phyloP scores from a whole-genome alignment of 2,113 vertebrate species.

The Serinus canaria region DNA sequence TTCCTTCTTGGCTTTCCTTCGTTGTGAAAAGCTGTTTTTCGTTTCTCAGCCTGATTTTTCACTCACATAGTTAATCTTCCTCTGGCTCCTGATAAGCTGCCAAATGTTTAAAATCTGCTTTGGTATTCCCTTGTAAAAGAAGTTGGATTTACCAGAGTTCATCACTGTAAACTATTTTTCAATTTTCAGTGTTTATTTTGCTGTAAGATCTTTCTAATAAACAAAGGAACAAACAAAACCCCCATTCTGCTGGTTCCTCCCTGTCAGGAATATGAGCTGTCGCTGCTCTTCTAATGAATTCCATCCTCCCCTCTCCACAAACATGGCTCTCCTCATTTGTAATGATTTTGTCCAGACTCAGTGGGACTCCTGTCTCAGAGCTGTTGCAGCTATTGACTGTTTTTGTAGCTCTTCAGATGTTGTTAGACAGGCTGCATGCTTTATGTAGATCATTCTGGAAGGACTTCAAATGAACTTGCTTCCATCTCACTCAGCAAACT shows the following conservation, averaged over 20 bases:
- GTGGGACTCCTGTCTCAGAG: slow-evolving; percentile 1
- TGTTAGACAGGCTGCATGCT: not conserved
- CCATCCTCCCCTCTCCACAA: slow-evolving; percentile 26
- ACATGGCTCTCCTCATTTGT: not conserved
- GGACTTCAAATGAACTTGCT: not conserved
- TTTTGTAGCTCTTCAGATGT: not conserved
- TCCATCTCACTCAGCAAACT: not conserved
- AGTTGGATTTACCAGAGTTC: slow-evolving; percentile 31
- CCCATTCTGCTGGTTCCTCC: not conserved
- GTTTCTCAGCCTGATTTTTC: slow-evolving; percentile 62
- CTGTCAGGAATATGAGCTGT: slow-evolving; percentile 7
- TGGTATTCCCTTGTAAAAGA: slow-evolving; percentile 56
- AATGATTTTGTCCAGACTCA: not conserved
- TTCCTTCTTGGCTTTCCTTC: slow-evolving; percentile 42
- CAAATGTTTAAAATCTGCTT: slow-evolving; percentile 56
- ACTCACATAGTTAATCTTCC: slow-evolving; percentile 59
- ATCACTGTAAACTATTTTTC: slow-evolving; percentile 21
- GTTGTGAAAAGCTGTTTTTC: slow-evolving; percentile 25
- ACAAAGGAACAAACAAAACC: not conserved
- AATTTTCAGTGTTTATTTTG: slow-evolving; percentile 46
- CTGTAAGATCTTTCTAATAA: not conserved
- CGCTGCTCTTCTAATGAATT: not conserved
- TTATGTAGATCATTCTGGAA: not conserved
- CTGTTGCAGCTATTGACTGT: not conserved
- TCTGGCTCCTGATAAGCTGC: slow-evolving; percentile 52